Base-by-base conservation (phyloP, 2,113 vertebrate species). In the Vanacampus margaritifer region DNA sequence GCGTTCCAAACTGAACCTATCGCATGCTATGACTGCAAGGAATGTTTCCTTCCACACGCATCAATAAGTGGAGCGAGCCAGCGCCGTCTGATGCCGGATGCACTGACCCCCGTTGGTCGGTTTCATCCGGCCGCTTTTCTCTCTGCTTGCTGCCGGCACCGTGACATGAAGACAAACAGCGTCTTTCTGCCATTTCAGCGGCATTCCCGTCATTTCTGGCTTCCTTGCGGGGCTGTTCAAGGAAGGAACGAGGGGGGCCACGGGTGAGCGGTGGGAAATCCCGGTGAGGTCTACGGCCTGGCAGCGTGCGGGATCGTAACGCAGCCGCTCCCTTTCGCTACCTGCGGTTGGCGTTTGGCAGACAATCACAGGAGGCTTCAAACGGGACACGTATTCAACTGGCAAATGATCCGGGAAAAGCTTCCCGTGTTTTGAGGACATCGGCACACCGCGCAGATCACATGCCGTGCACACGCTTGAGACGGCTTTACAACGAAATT, bases 261-360 rank as follows among this genome's bases (percentile, higher is more conserved):
- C 79, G 87, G 86, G 84, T 87, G 87, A 88, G 68, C 85, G 86
- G 87, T 89, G 87, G 86, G 89, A 89, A 90, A 90, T 79, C 81
- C 75, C 80, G 89, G 86, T 85, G 87, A 71, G 84, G 84, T 87
- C 79, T 86, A 81, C 86, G 86, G 87, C 85, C 87, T 88, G 85
- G n/a, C 89, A 87, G 85, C 86, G 65, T 77, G 87, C 13, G 21
- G 70, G 64, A 72, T 79, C 73, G 75, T 67, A 66, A 61, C n/a
- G 19, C 77, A 28, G 72, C 76, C 73, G 26, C 64, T 64, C 58
- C 69, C 62, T 10, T 70, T 73, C 78, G 83, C 81, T 84, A 82
- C 79, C 84, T 88, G 75, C 16, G 28, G 73, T 80, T 83, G 83
- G 87, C 74, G 87, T 86, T 74, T 85, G 80, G 79, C 65, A 91